Evolutionary conservation across 2,888 invertebrate species (phyloP).

Genomic region (Nomada fucata): DNA sequence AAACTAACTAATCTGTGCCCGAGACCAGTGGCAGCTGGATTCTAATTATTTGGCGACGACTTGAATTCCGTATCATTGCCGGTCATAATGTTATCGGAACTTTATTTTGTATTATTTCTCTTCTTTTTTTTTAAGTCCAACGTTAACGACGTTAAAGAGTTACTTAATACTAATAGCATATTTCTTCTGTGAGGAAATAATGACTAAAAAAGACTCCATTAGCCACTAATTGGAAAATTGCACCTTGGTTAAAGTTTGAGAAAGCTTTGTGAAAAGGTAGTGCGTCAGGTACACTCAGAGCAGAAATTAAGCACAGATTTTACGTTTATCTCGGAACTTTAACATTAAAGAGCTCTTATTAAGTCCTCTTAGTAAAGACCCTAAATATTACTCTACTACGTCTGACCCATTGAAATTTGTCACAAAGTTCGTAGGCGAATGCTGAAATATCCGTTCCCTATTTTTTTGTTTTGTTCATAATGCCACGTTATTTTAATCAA

Average conservation of each 20-base stretch:
- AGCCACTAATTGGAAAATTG: slow-evolving; percentile 28
- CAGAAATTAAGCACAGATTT: background rate
- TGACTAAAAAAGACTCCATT: background rate
- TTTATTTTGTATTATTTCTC: too few relatives aligned
- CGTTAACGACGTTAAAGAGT: slow-evolving; percentile 7
- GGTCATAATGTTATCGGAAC: background rate
- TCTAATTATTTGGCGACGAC: slow-evolving; percentile 6
- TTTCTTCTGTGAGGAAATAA: background rate
- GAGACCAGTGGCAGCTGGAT: background rate
- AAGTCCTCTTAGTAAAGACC: too few relatives aligned
- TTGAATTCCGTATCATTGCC: slow-evolving; percentile 1
- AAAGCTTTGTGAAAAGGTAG: background rate
- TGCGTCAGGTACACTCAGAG: background rate
- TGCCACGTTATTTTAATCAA: too few relatives aligned
- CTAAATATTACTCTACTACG: too few relatives aligned
- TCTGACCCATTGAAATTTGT: too few relatives aligned
- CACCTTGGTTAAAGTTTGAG: background rate
- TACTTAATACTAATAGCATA: slow-evolving; percentile 20
- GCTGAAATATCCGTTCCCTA: too few relatives aligned
- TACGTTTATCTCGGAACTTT: background rate
- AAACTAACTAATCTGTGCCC: slow-evolving; percentile 4
- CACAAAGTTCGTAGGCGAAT: too few relatives aligned
- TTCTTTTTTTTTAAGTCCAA: too few relatives aligned
- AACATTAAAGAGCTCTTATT: background rate
- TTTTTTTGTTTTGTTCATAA: too few relatives aligned